Evolutionary conservation across 2,797 vertebrate genomes (phyloP).

Genomic region (Falco berigora): DNA sequence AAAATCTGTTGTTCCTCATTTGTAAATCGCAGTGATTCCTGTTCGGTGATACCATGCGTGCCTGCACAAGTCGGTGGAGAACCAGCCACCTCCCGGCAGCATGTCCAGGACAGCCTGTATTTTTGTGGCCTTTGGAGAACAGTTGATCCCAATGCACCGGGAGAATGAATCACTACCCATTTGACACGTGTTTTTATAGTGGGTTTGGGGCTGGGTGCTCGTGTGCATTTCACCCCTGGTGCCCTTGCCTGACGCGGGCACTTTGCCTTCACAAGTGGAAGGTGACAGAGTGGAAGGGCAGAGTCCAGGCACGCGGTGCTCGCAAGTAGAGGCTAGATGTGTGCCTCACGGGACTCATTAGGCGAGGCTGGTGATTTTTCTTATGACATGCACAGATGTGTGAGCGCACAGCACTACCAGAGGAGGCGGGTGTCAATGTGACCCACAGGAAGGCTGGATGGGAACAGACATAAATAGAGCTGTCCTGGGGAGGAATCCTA

Average conservation of each 20-base stretch:
- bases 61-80: background rate
- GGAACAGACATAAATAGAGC: background rate
- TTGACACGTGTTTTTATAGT: background rate
- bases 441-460: background rate
- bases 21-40: constrained; percentile 60
- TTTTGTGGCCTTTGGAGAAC: background rate
- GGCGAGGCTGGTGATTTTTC: background rate
- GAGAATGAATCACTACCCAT: background rate
- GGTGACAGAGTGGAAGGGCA: background rate
- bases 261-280: background rate
- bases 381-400: accelerated
- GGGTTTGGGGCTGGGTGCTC: background rate
- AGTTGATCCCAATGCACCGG: background rate
- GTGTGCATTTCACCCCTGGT: accelerated
- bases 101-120: background rate
- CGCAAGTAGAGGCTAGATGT: background rate
- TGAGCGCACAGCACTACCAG: accelerated
- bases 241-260: accelerated
- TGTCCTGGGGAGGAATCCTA: constrained; percentile 38
- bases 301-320: background rate
- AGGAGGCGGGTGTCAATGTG: background rate
- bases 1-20: constrained; percentile 68
- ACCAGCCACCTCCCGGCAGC: background rate
- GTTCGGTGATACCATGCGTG: background rate
- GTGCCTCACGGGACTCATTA: background rate